A percentile compares a stretch with the other conserved stretches of the same genome.
Conservation (phyloP, 23 tunicate species). For the Ascidia mentula region DNA sequence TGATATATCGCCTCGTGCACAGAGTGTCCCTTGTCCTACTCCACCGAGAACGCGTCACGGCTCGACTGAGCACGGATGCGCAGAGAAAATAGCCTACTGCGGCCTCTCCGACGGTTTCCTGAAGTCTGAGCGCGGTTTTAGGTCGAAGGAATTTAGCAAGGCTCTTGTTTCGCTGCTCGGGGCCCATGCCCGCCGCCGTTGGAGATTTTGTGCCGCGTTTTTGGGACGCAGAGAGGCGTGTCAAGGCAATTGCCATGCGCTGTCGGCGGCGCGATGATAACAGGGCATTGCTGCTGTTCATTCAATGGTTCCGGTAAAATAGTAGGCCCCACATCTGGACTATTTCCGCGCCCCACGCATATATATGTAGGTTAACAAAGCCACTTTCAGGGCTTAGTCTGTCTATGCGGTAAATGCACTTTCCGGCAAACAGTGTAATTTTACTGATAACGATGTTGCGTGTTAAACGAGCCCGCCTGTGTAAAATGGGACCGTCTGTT, state of each 20-base stretch:
- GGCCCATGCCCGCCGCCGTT: too few species aligned
- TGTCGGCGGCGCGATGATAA: too few species aligned
- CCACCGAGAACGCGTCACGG: background rate
- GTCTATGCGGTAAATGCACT: too few species aligned
- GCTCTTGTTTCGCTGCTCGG: background rate
- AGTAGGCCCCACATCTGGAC: too few species aligned
- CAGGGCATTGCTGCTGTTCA: background rate
- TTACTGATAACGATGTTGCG: too few species aligned
- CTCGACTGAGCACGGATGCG: background rate
- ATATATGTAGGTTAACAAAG: background rate
- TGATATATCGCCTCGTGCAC: too few species aligned
- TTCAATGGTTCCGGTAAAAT: too few species aligned
- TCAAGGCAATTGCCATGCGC: background rate
- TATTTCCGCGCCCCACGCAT: background rate
- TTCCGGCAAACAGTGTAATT: too few species aligned
- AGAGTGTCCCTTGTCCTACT: background rate
- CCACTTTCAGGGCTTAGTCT: too few species aligned
- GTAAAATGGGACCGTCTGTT: too few species aligned
- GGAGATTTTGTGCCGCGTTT: background rate
- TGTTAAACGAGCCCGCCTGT: too few species aligned
- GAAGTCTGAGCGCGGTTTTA: background rate
- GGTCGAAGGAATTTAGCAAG: background rate
- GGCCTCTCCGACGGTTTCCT: background rate
- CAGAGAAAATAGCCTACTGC: conserved; percentile 1
- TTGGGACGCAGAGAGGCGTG: background rate